Conservation (phyloP, 2,888 invertebrate genomes). For the Chesias legatella region DNA sequence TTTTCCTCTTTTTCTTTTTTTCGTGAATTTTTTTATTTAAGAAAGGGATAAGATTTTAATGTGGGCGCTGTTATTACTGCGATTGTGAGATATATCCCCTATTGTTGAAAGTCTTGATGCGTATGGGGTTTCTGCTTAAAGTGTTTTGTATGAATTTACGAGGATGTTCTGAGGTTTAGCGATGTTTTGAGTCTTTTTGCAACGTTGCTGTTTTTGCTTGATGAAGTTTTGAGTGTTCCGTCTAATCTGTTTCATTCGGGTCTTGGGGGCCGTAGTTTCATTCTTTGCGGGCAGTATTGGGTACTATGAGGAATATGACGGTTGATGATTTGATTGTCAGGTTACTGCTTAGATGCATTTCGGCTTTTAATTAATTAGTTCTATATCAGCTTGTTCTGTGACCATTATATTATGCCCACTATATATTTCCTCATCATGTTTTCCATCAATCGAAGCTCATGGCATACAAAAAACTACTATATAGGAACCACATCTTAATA, state of each 20-base stretch:
- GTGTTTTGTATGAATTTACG: constrained; percentile 67
- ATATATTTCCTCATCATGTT: too few species aligned
- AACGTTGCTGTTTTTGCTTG: constrained; percentile 25
- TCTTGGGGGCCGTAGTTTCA: too few species aligned
- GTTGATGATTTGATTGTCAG: too few species aligned
- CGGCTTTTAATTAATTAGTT: too few species aligned
- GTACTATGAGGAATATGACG: too few species aligned
- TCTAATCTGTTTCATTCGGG: neutral
- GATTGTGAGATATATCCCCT: constrained; percentile 68
- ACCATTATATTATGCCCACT: too few species aligned
- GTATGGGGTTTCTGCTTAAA: constrained; percentile 76
- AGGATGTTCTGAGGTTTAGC: constrained; percentile 54
- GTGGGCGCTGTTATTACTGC: constrained; percentile 77
- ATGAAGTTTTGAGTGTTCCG: constrained; percentile 24
- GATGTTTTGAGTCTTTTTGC: constrained; percentile 51
- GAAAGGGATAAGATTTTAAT: constrained; percentile 81
- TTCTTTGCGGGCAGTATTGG: too few species aligned
- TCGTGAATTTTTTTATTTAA: constrained; percentile 81
- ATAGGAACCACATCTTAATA: too few species aligned
- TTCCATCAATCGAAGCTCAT: too few species aligned
- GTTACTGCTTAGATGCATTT: too few species aligned
- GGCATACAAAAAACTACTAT: too few species aligned
- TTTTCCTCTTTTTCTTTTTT: constrained; percentile 69
- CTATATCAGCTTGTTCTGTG: too few species aligned
- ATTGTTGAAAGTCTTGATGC: constrained; percentile 71